These are phyloP conservation scores for Watsonalla binaria DNA, from an alignment of 2,888 invertebrate species.

Conservation along the genomic window DNA sequence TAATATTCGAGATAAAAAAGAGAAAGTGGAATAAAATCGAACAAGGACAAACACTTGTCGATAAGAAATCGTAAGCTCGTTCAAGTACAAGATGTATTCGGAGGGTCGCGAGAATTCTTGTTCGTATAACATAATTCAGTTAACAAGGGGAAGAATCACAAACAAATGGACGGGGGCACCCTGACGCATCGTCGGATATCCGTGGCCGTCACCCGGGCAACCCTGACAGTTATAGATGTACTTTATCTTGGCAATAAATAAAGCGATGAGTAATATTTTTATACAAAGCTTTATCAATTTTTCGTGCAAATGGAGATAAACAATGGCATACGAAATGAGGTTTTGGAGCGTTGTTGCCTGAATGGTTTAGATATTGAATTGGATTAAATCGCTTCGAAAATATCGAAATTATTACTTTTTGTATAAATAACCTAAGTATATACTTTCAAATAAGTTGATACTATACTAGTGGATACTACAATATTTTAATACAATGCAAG, in stretches of 20 bases:
- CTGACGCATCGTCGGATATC: slow-evolving; percentile 67
- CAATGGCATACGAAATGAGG: background rate
- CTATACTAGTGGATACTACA: too few species aligned
- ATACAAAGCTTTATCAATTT: slow-evolving; percentile 7
- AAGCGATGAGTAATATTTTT: slow-evolving; percentile 17
- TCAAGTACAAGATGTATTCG: slow-evolving; percentile 60
- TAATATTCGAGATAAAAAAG: background rate
- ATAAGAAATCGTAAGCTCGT: slow-evolving; percentile 28
- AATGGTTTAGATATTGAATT: background rate
- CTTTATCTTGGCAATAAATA: slow-evolving; percentile 46
- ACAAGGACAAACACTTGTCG: slow-evolving; percentile 1
- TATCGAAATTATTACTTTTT: too few species aligned
- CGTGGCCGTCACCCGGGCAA: slow-evolving; percentile 42
- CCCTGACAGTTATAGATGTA: slow-evolving; percentile 64
- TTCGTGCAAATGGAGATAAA: background rate
- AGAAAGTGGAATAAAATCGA: slow-evolving; percentile 4
- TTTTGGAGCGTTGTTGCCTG: background rate
- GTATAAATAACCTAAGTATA: too few species aligned
- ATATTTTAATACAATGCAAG: too few species aligned
- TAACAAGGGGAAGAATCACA: slow-evolving; percentile 54
- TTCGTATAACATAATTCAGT: slow-evolving; percentile 58
- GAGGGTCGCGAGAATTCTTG: slow-evolving; percentile 52
- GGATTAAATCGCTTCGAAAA: background rate
- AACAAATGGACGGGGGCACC: slow-evolving; percentile 37
- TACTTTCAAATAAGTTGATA: too few species aligned